Percentiles rank a stretch among this genome's conserved stretches.
phyloP scores from a whole-genome alignment of 1,140 invertebrate species.

The Zaprionus davidi region DNA sequence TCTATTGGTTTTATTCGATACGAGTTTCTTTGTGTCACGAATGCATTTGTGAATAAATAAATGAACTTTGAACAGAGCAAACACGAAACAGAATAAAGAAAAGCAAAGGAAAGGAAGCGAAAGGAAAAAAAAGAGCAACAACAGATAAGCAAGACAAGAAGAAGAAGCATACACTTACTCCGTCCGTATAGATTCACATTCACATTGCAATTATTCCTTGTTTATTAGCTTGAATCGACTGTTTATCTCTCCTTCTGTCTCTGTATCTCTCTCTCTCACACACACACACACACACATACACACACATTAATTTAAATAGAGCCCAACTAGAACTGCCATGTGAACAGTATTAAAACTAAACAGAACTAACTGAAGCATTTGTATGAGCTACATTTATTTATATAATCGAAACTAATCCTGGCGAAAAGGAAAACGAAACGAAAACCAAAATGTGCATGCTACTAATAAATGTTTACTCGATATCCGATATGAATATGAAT shows the following conservation, averaged over 20 bases:
- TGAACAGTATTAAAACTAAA: slow-evolving; percentile 62
- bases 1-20: slow-evolving; percentile 1
- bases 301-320: slow-evolving; percentile 24
- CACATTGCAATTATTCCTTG: slow-evolving; percentile 21
- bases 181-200: slow-evolving; percentile 35
- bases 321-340: slow-evolving; percentile 30
- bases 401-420: slow-evolving; percentile 12
- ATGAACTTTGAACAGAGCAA: slow-evolving; percentile 19
- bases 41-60: slow-evolving; percentile 37
- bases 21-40: slow-evolving; percentile 20
- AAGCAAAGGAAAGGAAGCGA: neutral
- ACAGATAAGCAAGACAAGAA: neutral
- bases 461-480: slow-evolving; percentile 20
- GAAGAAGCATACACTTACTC: slow-evolving; percentile 38
- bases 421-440: neutral
- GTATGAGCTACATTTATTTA: slow-evolving; percentile 24
- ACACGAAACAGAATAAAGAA: neutral
- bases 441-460: slow-evolving; percentile 26
- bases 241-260: neutral
- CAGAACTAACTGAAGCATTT: slow-evolving; percentile 56
- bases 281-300: neutral
- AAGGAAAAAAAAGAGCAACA: neutral
- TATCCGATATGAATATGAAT: slow-evolving; percentile 5
- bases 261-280: neutral
- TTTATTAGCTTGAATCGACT: slow-evolving; percentile 8